phyloP scores from a whole-genome alignment of 1,140 invertebrate species.

The Harpegnathos saltator region DNA sequence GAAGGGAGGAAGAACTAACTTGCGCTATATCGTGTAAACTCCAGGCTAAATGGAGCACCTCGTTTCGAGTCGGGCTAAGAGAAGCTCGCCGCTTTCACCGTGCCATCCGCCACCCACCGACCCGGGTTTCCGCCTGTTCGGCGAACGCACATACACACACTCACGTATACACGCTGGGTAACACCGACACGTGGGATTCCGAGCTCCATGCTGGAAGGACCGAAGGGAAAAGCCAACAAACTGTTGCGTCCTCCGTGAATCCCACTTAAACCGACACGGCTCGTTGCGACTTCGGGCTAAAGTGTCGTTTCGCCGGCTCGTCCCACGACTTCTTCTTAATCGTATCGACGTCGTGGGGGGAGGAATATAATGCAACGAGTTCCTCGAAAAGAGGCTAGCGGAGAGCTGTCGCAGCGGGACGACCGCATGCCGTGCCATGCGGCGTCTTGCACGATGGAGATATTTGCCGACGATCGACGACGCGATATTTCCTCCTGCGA shows the following conservation, averaged over 20 bases:
- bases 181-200: conserved; percentile 1
- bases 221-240: conserved; percentile 60
- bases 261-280: conserved; percentile 20
- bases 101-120: background rate
- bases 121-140: background rate
- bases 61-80: background rate
- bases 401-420: too few relatives aligned
- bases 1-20: conserved; percentile 9
- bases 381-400: background rate
- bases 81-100: background rate
- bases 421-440: too few relatives aligned
- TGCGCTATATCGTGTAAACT: conserved; percentile 31
- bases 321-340: background rate
- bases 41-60: conserved; percentile 31
- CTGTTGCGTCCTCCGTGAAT: conserved; percentile 61
- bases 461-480: too few relatives aligned
- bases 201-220: conserved; percentile 25
- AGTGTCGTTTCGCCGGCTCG: background rate
- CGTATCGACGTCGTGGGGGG: background rate
- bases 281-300: conserved; percentile 5
- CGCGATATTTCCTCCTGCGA: too few relatives aligned
- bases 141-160: background rate
- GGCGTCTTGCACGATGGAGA: too few relatives aligned
- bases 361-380: background rate
- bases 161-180: conserved; percentile 19